Base-by-base conservation (phyloP, 2,113 vertebrate genomes). In the Ginglymostoma cirratum region DNA sequence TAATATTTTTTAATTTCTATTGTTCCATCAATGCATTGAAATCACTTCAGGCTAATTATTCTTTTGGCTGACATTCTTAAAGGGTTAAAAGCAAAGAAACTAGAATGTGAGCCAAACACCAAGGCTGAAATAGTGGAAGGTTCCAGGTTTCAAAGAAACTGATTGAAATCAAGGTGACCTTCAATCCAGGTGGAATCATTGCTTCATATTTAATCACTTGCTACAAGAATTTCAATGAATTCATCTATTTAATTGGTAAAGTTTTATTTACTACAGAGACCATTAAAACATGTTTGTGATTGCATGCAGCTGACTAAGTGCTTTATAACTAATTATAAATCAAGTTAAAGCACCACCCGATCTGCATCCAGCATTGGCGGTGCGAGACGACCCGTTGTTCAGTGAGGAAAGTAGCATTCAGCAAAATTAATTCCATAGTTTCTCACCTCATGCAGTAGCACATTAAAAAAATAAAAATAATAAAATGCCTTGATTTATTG, bases 191-290 rank as follows among this genome's bases (percentile, higher is more conserved):
- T 70, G 92, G 38, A 38, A 94, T 69, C n/a, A 45, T 94, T 94
- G 92, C 66, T 94, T 70, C 66, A 45, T 94, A 94, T 94, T 94
- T 70, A 94, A 94, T 94, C 65, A 45, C 92, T 69, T 94, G 93
- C 66, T 94, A 27, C 42, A 48, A 94, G 93, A 70, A 94, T 70
- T 94, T 94, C 66, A 70, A 94, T 70, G 48, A 70, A 70, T 94
- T 67, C n/a, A 94, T 94, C 93, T 70, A 94, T 48, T 94, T 69
- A 94, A 70, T 94, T 94, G 45, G 93, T 27, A 72, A 94, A 70
- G 66, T 70, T 67, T 45, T 70, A 70, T 15, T 94, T 94, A 70
- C 93, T 67, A 70, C 93, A 94, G 8, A 94, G 66, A 70, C 8
- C 21, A 70, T 94, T 48, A 94, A 70, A 70, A 12, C 93, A 70